A percentile compares a stretch with the other conserved stretches of the same genome.
phyloP scores from a whole-genome alignment of 2,113 vertebrate species.

The cat (Felis catus) region F.catus_Fca126_mat1.0 CM031416.1:41264501-41265000 shows the following conservation, averaged over 20 bases:
- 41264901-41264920: slow-evolving; percentile 19
- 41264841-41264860: slow-evolving; percentile 11
- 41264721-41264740: slow-evolving; percentile 5
- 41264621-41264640: background rate
- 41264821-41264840: background rate
- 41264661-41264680: slow-evolving; percentile 19
- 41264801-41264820: slow-evolving; percentile 22
- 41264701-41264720: slow-evolving; percentile 45
- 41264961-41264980: background rate
- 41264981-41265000: background rate
- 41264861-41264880: slow-evolving; percentile 33
- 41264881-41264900: slow-evolving; percentile 3
- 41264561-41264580: background rate
- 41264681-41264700: background rate
- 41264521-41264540: slow-evolving; percentile 27
- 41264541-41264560: background rate
- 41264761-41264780: background rate
- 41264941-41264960: background rate
- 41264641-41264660: background rate
- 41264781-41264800: slow-evolving; percentile 6
- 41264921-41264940: background rate
- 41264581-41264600: background rate
- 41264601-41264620: background rate
- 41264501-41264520: background rate
- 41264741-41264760: slow-evolving; percentile 37